Base-by-base conservation (phyloP, 2,113 vertebrate species). In the Meleagris gallopavo region DNA sequence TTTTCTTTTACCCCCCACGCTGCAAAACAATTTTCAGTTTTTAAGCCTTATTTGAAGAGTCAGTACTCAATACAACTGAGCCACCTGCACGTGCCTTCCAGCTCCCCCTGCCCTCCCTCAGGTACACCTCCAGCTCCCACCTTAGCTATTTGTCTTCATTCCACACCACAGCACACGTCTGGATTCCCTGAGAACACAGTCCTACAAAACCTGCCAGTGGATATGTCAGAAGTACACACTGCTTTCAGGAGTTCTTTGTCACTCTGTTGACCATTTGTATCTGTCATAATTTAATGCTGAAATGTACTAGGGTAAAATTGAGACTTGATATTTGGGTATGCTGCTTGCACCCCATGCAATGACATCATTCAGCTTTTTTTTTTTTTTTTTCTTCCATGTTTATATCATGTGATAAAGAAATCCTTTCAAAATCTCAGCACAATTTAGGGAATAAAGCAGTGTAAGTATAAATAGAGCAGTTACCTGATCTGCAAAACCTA, bases 331-430 rank as follows among this genome's bases (percentile, higher is more conserved):
- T 69, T 78, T 60, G 46, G 93, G 85, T 88, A 64, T 19, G n/a
- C 52, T 45, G 77, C 54, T 6, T 75, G 82, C 70, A 13, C 79
- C 83, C 73, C 36, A 65, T 25, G 71, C 43, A 71, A 71, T 75
- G n/a, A 95, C 88, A 96, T 91, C 85, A 95, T 45, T 75, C 73
- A 58, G 46, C n/a, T n/a, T 11, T 10, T 60, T 55, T 80, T 46
- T 48, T 72, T 48, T 24, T 8, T 80, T 46, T 48, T 72, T 48
- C 20, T 8, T 25, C 40, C 41, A 64, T 57, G 79, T 93, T 95
- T 95, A 65, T 73, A 95, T 86, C 36, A 89, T 74, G 46, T 85
- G 65, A 86, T 83, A 91, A 92, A 83, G 90, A 95, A 34, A 54
- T 54, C 27, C 27, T 54, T 27, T 30, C 27, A 29, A 27, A 54